phyloP scores from a whole-genome alignment of 2,888 invertebrate genomes.

The Lamellibrachia columna region DNA sequence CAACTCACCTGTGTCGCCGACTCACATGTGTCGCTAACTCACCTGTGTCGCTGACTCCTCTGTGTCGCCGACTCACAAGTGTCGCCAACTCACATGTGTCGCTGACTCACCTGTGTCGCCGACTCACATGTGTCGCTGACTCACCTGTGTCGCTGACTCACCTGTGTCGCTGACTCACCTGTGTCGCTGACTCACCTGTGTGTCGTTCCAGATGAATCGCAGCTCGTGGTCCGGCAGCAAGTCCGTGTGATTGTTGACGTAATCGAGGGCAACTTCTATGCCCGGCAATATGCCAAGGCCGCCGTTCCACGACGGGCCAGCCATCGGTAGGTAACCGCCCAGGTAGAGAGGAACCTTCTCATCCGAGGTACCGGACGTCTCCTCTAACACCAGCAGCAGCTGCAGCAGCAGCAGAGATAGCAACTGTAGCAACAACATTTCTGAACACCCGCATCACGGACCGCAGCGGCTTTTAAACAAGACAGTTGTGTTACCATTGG shows the following conservation, averaged over 20 bases:
- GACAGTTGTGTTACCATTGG: not conserved
- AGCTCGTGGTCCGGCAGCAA: constrained; percentile 5
- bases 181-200: not conserved
- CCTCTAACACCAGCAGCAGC: not conserved
- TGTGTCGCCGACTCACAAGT: no score
- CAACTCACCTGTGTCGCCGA: not conserved
- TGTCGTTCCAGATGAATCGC: not conserved
- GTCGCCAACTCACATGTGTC: not conserved
- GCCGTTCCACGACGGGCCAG: not conserved
- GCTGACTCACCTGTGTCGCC: not conserved
- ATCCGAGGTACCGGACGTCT: not conserved
- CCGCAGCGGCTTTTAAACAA: not conserved
- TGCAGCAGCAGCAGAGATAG: not conserved
- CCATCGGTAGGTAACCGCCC: not conserved
- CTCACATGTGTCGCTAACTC: not conserved
- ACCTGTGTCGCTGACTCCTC: no score
- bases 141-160: no score
- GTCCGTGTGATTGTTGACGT: not conserved
- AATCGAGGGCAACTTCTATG: not conserved
- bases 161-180: not conserved
- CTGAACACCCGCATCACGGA: not conserved
- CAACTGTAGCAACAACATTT: not conserved
- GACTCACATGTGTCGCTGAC: no score
- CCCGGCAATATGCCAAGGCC: not conserved
- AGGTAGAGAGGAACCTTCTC: not conserved